Evolutionary conservation across 2,888 invertebrate species (phyloP).

Genomic region (Microplitis manilae): DNA sequence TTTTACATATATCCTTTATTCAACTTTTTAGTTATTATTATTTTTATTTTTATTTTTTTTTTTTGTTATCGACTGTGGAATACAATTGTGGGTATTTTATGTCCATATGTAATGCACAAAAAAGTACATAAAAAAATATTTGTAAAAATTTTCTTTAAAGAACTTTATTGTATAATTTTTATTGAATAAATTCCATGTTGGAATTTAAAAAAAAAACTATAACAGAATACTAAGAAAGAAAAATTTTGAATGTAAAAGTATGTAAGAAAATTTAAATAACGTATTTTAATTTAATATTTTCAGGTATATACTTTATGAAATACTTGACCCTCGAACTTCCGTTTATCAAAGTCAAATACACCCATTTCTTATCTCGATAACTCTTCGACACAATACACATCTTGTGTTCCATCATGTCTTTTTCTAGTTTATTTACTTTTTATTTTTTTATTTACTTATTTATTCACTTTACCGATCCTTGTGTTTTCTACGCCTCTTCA

Average conservation of each 20-base stretch:
- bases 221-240: too few species aligned
- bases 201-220: too few species aligned
- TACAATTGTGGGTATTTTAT: constrained; percentile 14
- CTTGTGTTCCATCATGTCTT: background rate
- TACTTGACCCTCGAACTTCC: constrained; percentile 32
- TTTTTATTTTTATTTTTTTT: background rate
- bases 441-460: constrained; percentile 2
- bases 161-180: too few species aligned
- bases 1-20: constrained; percentile 15
- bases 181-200: too few species aligned
- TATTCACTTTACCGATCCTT: background rate
- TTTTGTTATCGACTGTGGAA: constrained; percentile 17
- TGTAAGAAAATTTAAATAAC: constrained; percentile 5
- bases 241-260: too few species aligned
- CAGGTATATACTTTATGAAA: background rate
- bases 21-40: background rate
- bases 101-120: background rate
- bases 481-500: constrained; percentile 12
- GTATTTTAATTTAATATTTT: background rate
- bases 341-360: constrained; percentile 42
- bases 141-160: too few species aligned
- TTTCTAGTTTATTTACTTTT: constrained; percentile 7
- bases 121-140: background rate
- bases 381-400: constrained; percentile 3
- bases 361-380: constrained; percentile 17